A percentile compares a stretch with the other conserved stretches of the same genome.
phyloP scores from a whole-genome alignment of 2,888 invertebrate genomes.

The Coelopa pilipes region DNA sequence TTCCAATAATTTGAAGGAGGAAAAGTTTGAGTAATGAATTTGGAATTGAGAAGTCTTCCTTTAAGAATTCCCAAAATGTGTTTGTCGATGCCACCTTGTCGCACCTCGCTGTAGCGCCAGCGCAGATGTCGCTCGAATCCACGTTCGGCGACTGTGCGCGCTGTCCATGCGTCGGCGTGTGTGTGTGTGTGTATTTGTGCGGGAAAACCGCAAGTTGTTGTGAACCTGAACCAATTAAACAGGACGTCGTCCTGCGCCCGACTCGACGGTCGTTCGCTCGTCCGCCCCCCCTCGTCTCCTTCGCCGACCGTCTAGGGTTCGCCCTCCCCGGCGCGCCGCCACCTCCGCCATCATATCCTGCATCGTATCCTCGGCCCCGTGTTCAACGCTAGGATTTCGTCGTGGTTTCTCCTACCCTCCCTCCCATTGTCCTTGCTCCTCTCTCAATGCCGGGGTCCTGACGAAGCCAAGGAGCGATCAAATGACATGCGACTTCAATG shows the following conservation, averaged over 20 bases:
- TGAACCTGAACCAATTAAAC: constrained; percentile 39
- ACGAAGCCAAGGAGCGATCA: constrained; percentile 9
- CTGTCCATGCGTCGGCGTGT: constrained; percentile 1
- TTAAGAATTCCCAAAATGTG: no score
- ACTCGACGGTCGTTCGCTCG: background rate
- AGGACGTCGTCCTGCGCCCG: constrained; percentile 12
- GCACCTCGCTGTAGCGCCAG: no score
- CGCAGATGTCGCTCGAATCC: no score
- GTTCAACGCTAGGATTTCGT: background rate
- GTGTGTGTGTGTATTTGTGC: constrained; percentile 8
- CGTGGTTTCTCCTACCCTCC: background rate
- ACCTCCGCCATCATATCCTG: no score
- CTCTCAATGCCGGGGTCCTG: background rate
- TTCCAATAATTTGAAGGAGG: no score
- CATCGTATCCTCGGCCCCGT: background rate
- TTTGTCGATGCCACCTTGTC: no score
- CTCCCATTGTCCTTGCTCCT: background rate
- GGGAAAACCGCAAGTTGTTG: constrained; percentile 38
- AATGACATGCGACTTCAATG: constrained; percentile 38
- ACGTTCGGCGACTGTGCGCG: background rate
- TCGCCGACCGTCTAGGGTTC: no score
- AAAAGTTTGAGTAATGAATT: no score
- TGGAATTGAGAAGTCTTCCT: no score
- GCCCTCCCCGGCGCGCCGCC: no score
- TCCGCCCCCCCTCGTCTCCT: no score